Base-by-base conservation (phyloP, 2,797 vertebrate species). In the Cirrhinus mrigala region DNA sequence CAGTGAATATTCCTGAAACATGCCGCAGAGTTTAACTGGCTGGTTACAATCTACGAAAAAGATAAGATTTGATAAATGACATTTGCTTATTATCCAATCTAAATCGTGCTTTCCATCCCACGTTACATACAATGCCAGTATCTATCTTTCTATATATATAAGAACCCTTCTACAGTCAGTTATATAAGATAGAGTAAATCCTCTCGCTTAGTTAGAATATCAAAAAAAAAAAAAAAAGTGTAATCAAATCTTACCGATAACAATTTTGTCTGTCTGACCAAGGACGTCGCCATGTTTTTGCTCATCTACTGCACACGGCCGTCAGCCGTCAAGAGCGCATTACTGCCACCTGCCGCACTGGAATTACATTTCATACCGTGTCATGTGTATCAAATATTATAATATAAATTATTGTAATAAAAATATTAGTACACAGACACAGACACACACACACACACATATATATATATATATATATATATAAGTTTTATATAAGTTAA, bases 251-350 rank as follows among this genome's bases (percentile, higher is more conserved):
- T 92, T 50, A 96, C 94, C 88, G 91, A 82, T 0, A 95, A 84
- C 79, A 87, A 88, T 78, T 29, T 79, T 52, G 54, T 85, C 2
- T 83, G 87, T 20, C 87, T 33, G 81, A 80, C 91, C 92, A 96
- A 96, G 94, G 95, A 93, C 95, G 90, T 90, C 91, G 95, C 94
- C 96, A 96, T 96, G 88, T 94, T 92, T 18, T 15, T 14, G 22
- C 15, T 24, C 16, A 40, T 29, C n/a, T 33, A 27, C 24, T 16
- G 33, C 70, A 64, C 8, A 18, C 62, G 37, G 8, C 14, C 2
- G 2, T 12, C 37, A n/a, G 8, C 8, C 9, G 20, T 27, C 27
- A 40, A n/a, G 6, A 62, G 40, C 54, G 50, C 58, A 22, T 50
- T 73, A 88, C 48, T 74, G 78, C 87, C 85, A 20, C 56, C 85